Evolutionary conservation across 2,797 vertebrate species (phyloP).

Genomic region (Philypnodon macrostomus): DNA sequence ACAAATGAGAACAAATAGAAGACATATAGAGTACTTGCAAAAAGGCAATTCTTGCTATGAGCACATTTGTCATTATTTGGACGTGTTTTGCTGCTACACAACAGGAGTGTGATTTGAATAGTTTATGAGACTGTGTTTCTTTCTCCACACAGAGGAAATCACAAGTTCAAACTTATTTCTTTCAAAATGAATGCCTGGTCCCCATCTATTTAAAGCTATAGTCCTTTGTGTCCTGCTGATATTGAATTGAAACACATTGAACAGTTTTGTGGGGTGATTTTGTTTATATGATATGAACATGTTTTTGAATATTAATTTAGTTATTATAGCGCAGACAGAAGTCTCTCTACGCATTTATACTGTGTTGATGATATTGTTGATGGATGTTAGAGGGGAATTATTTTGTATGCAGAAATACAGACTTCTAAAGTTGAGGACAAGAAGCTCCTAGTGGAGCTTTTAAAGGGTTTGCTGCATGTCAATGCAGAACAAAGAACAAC

Average conservation of each 20-base stretch:
- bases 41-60: slow-evolving; percentile 23
- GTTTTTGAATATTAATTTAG: too few species aligned
- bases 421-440: neutral
- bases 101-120: slow-evolving; percentile 30
- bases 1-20: slow-evolving; percentile 41
- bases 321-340: too few species aligned
- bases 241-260: too few species aligned
- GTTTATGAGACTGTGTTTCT: slow-evolving; percentile 30
- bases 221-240: too few species aligned
- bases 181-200: neutral
- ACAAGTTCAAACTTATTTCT: slow-evolving; percentile 3
- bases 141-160: slow-evolving; percentile 9
- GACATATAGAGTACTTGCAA: slow-evolving; percentile 13
- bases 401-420: neutral
- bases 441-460: neutral
- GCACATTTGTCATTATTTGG: slow-evolving; percentile 17
- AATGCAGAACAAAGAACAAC: neutral
- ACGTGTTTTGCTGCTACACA: slow-evolving; percentile 17
- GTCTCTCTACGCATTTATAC: too few species aligned
- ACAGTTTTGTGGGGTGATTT: too few species aligned
- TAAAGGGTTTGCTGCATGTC: neutral
- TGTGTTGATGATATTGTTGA: too few species aligned
- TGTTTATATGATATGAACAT: too few species aligned
- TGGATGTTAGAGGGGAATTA: too few species aligned
- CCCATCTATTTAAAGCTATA: too few species aligned